Conservation (phyloP, 2,113 vertebrate genomes). For the Labrus mixtus region DNA sequence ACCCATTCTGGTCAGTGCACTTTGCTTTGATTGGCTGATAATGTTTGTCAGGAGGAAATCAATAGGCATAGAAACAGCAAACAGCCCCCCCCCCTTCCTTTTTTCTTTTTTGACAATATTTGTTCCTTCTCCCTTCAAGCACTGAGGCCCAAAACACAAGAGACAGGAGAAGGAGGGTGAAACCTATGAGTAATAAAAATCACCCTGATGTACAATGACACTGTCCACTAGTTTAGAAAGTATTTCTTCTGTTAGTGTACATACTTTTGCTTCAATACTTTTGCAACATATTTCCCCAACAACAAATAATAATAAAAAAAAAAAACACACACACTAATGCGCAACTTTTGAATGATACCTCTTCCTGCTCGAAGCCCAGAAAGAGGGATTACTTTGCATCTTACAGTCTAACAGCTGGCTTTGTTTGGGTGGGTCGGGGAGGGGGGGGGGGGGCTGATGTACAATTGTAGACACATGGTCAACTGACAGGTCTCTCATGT, state of each 20-base stretch:
- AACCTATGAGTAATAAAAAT: slow-evolving; percentile 40
- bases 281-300: slow-evolving; percentile 57
- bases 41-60: slow-evolving; percentile 60
- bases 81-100: slow-evolving; percentile 9
- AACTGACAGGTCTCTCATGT: slow-evolving; percentile 45
- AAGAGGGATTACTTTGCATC: slow-evolving; percentile 51
- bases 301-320: slow-evolving; percentile 60
- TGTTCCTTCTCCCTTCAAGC: slow-evolving; percentile 52
- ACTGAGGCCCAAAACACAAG: slow-evolving; percentile 42
- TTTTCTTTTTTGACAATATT: slow-evolving; percentile 36
- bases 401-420: slow-evolving; percentile 65
- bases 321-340: slow-evolving; percentile 56
- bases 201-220: slow-evolving; percentile 36
- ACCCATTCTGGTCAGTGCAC: slow-evolving; percentile 80
- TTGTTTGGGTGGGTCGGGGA: slow-evolving; percentile 39
- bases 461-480: slow-evolving; percentile 60
- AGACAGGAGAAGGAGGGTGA: slow-evolving; percentile 41
- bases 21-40: slow-evolving; percentile 78
- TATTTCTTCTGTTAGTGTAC: slow-evolving; percentile 62
- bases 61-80: slow-evolving; percentile 55
- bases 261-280: slow-evolving; percentile 59
- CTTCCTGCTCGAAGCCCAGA: slow-evolving; percentile 34
- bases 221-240: slow-evolving; percentile 34
- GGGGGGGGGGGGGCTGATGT: slow-evolving; percentile 47
- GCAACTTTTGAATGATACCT: slow-evolving; percentile 61